These are phyloP conservation scores for Pyralis farinalis DNA, from an alignment of 2,888 invertebrate species.

Conservation along the genomic window DNA sequence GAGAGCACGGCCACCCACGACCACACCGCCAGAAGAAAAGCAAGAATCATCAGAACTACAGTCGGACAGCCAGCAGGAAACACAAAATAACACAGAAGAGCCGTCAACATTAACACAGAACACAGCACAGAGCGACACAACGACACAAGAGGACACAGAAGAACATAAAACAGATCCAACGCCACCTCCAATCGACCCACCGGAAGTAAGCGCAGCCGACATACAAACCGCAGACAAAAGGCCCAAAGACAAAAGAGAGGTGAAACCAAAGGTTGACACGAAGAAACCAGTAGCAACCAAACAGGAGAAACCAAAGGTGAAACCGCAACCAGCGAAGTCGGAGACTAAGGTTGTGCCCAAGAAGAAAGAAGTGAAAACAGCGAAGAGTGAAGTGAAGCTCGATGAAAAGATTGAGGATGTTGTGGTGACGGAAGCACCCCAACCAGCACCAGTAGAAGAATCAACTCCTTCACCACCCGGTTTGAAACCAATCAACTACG, in stretches of 20 bases:
- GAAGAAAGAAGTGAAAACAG: conserved; percentile 26
- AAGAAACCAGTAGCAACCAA: conserved; percentile 25
- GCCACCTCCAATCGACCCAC: conserved; percentile 45
- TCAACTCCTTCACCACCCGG: conserved; percentile 24
- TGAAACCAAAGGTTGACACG: conserved; percentile 29
- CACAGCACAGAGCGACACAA: conserved; percentile 13
- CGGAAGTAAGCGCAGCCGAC: conserved; percentile 62
- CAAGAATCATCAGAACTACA: neutral
- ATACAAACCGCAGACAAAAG: conserved; percentile 23
- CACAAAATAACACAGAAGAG: neutral
- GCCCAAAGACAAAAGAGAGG: conserved; percentile 34
- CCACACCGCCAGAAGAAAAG: conserved; percentile 19
- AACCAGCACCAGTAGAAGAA: conserved; percentile 29
- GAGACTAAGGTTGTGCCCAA: conserved; percentile 32
- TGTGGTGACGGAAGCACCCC: conserved; percentile 25
- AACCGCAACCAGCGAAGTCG: conserved; percentile 29
- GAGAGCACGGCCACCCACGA: neutral
- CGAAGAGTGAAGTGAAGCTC: conserved; percentile 39
- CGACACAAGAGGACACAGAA: conserved; percentile 18
- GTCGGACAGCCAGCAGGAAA: too few species aligned
- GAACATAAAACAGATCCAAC: conserved; percentile 27
- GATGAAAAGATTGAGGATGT: conserved; percentile 34
- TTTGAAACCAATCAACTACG: conserved; percentile 69
- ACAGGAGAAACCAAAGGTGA: conserved; percentile 28
- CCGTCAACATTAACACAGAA: neutral